These are phyloP conservation scores for Stichopus chloronotus DNA, from an alignment of 35 echinoderm and acorn worm species.

Conservation along the genomic window DNA sequence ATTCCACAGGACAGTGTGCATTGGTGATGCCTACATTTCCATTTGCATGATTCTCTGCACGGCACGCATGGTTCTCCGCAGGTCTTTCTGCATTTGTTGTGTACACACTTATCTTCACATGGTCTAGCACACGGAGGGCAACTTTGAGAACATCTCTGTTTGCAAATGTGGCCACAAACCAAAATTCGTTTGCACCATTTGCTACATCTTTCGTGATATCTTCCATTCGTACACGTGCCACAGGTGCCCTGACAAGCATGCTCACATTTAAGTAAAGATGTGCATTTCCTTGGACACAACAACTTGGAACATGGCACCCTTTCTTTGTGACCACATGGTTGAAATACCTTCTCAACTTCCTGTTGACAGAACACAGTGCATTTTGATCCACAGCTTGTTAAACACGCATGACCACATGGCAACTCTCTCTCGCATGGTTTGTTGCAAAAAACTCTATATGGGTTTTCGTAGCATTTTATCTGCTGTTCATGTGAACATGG, in stretches of 20 bases:
- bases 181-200: slow-evolving; percentile 36
- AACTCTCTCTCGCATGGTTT: slow-evolving; percentile 45
- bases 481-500: slow-evolving; percentile 30
- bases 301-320: slow-evolving; percentile 5
- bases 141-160: not conserved
- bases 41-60: slow-evolving; percentile 60
- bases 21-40: slow-evolving; percentile 58
- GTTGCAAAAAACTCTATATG: slow-evolving; percentile 36
- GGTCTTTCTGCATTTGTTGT: slow-evolving; percentile 64
- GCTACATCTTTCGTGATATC: slow-evolving; percentile 54
- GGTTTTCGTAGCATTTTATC: not conserved
- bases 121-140: slow-evolving; percentile 27
- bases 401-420: slow-evolving; percentile 69
- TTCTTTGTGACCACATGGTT: slow-evolving; percentile 54
- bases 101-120: slow-evolving; percentile 76
- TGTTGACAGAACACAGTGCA: not conserved
- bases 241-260: slow-evolving; percentile 43
- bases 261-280: slow-evolving; percentile 29
- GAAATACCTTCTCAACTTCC: slow-evolving; percentile 22
- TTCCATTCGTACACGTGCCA: slow-evolving; percentile 41
- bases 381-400: not conserved
- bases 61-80: slow-evolving; percentile 76
- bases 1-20: slow-evolving; percentile 38
- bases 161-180: slow-evolving; percentile 17
- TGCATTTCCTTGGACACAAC: slow-evolving; percentile 39